A percentile compares a stretch with the other conserved stretches of the same genome.
These are phyloP conservation scores for Tachypleus tridentatus DNA, from an alignment of 1,140 invertebrate species.

Conservation along the genomic window DNA sequence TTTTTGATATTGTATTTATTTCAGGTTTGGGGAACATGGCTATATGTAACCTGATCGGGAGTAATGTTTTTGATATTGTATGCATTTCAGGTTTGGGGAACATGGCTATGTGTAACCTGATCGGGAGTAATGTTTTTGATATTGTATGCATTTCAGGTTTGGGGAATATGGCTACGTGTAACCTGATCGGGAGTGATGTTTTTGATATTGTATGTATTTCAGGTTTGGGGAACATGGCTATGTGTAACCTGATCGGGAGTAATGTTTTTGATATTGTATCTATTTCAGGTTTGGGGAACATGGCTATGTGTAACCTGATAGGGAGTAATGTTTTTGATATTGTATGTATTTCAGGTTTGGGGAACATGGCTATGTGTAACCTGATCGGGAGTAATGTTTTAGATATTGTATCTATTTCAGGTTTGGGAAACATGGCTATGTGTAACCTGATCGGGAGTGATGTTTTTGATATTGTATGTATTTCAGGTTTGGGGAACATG, in stretches of 20 bases:
- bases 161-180: too few species aligned
- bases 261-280: constrained; percentile 75
- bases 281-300: too few species aligned
- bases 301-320: too few species aligned
- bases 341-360: too few species aligned
- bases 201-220: background rate
- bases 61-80: constrained; percentile 73
- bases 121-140: too few species aligned
- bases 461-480: constrained; percentile 65
- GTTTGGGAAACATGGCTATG: constrained; percentile 53
- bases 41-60: constrained; percentile 68
- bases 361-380: too few species aligned
- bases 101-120: too few species aligned
- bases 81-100: too few species aligned
- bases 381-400: background rate
- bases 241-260: constrained; percentile 69
- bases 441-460: constrained; percentile 73
- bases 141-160: too few species aligned
- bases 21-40: constrained; percentile 47
- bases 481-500: too few species aligned
- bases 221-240: constrained; percentile 49
- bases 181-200: too few species aligned
- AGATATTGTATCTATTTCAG: constrained; percentile 3
- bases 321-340: too few species aligned
- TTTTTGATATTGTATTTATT: background rate